phyloP scores from a whole-genome alignment of 2,888 invertebrate genomes.

The Uropetala carovei region DNA sequence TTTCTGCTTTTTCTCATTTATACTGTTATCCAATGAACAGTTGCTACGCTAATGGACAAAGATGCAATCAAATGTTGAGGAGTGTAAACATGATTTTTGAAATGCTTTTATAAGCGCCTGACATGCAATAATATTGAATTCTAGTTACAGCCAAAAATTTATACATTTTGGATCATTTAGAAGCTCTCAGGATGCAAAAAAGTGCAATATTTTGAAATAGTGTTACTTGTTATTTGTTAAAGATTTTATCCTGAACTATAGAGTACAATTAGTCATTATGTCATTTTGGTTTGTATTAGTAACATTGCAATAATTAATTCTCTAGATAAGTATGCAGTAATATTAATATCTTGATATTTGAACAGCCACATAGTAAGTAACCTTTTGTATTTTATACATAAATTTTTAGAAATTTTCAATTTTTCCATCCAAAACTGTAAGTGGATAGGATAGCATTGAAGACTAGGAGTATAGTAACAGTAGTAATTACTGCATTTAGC shows the following conservation, averaged over 20 bases:
- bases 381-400: background rate
- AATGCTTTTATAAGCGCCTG: no score
- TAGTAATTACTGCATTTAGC: background rate
- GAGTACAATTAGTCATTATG: background rate
- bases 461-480: background rate
- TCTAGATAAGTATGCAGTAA: background rate
- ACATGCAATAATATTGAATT: no score
- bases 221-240: background rate
- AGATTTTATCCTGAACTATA: background rate
- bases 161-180: background rate
- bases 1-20: no score
- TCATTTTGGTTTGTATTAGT: background rate
- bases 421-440: background rate
- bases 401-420: background rate
- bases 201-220: background rate
- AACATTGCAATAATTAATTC: background rate
- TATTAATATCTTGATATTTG: background rate
- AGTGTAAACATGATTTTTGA: no score
- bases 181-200: background rate
- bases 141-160: no score
- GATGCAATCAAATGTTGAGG: no score
- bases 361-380: background rate
- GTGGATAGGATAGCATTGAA: background rate
- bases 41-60: no score
- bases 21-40: no score